These are phyloP conservation scores for Cydia fagiglandana DNA, from an alignment of 1,140 invertebrate genomes.

Conservation along the genomic window DNA sequence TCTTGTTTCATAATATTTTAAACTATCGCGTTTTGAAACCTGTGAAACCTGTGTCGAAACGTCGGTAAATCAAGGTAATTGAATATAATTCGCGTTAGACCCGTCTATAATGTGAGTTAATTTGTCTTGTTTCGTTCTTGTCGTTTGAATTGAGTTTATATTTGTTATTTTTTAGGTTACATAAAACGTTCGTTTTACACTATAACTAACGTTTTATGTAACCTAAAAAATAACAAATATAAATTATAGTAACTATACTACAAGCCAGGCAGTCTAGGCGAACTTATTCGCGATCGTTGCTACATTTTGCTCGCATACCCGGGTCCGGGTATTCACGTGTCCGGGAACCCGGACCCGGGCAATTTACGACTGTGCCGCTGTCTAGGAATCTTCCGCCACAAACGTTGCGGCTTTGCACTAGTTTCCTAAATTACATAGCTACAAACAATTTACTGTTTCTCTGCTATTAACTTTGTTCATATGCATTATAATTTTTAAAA, in stretches of 20 bases:
- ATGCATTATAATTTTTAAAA: neutral
- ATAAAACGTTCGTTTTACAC: neutral
- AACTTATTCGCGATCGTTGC: neutral
- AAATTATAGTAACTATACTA: too few relatives aligned
- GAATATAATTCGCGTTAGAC: too few relatives aligned
- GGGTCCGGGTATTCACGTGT: constrained; percentile 10
- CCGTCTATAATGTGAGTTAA: too few relatives aligned
- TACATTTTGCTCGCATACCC: neutral
- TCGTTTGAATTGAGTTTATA: too few relatives aligned
- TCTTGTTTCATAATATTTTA: too few relatives aligned
- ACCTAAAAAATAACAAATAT: too few relatives aligned
- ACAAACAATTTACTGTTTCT: constrained; percentile 19
- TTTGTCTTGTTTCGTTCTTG: too few relatives aligned
- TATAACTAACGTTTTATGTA: too few relatives aligned
- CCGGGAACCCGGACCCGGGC: neutral
- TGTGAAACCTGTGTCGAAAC: too few relatives aligned
- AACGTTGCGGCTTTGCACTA: constrained; percentile 25
- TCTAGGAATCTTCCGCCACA: constrained; percentile 19
- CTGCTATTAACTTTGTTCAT: neutral
- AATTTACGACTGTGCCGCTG: constrained; percentile 21
- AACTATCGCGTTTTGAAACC: too few relatives aligned
- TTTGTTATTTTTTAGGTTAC: neutral
- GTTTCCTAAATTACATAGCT: constrained; percentile 21
- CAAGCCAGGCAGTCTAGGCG: neutral
- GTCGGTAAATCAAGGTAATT: too few relatives aligned